Conservation (phyloP, 2,888 invertebrate genomes). For the Andrena flavipes region DNA sequence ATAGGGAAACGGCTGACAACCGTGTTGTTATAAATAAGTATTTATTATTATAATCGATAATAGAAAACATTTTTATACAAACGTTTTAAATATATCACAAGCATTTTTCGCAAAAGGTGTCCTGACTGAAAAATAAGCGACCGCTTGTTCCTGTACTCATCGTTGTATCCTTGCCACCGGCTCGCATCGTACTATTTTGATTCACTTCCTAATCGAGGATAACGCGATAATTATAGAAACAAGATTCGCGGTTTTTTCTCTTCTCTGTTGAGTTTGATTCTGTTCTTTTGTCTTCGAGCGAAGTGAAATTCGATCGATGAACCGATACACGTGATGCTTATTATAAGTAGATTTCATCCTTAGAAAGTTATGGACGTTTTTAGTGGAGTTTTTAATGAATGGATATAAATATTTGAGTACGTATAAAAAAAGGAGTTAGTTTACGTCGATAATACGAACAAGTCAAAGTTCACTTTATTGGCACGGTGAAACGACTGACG, state of each 20-base stretch:
- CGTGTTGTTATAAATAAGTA: conserved; percentile 82
- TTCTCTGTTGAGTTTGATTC: conserved; percentile 26
- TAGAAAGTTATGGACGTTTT: conserved; percentile 31
- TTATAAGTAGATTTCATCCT: conserved; percentile 12
- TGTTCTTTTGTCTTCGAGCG: conserved; percentile 10
- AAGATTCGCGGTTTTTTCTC: conserved; percentile 35
- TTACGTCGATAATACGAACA: conserved; percentile 8
- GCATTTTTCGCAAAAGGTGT: conserved; percentile 70
- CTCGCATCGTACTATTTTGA: not conserved
- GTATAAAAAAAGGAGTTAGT: conserved; percentile 17
- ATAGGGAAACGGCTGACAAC: conserved; percentile 65
- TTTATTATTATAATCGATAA: conserved; percentile 83
- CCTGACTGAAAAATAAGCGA: conserved; percentile 61
- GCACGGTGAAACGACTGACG: conserved; percentile 49
- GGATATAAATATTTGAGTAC: conserved; percentile 22
- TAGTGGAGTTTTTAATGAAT: conserved; percentile 23
- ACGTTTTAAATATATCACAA: conserved; percentile 77
- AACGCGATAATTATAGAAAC: conserved; percentile 15
- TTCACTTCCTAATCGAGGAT: conserved; percentile 8
- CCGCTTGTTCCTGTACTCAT: conserved; percentile 17
- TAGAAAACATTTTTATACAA: conserved; percentile 80
- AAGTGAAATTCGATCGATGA: conserved; percentile 14
- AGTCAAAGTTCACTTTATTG: conserved; percentile 40
- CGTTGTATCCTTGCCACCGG: conserved; percentile 6
- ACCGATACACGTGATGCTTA: conserved; percentile 37